Percentiles rank a stretch among this genome's conserved stretches.
These are phyloP conservation scores for Nycticryphes semicollaris DNA, from an alignment of 2,113 vertebrate species.

Conservation along the genomic window DNA sequence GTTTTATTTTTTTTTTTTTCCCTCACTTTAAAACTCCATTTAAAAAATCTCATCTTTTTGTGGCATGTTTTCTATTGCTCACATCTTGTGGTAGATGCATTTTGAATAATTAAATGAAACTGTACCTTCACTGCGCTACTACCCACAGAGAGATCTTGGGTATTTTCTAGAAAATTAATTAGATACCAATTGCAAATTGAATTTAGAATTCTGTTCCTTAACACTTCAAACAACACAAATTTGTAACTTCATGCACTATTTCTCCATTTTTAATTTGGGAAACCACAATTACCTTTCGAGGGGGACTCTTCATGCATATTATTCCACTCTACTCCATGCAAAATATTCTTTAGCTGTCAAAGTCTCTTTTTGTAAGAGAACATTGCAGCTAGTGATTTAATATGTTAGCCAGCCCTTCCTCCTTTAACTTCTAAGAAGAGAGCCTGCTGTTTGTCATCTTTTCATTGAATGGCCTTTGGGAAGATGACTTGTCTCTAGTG, in stretches of 20 bases:
- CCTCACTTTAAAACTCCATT: not conserved
- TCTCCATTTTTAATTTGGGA: not conserved
- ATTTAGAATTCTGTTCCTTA: not conserved
- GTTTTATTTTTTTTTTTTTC: too few species aligned
- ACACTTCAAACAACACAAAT: not conserved
- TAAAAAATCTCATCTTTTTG: not conserved
- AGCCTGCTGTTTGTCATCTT: not conserved
- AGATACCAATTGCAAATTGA: not conserved
- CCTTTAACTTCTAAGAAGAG: not conserved
- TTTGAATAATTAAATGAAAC: not conserved
- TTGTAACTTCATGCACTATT: not conserved
- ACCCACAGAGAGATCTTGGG: not conserved
- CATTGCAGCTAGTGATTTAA: not conserved
- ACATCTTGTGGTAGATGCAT: not conserved
- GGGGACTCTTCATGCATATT: not conserved
- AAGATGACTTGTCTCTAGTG: not conserved
- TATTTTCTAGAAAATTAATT: not conserved
- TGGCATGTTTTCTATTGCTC: not conserved
- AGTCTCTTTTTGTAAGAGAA: not conserved
- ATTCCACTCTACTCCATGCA: not conserved
- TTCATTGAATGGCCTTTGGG: not conserved
- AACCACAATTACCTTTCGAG: not conserved
- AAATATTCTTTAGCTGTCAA: not conserved
- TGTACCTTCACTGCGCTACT: not conserved
- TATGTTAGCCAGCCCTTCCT: not conserved